Evolutionary conservation across 2,888 invertebrate species (phyloP).

Genomic region (Limulus polyphemus): DNA sequence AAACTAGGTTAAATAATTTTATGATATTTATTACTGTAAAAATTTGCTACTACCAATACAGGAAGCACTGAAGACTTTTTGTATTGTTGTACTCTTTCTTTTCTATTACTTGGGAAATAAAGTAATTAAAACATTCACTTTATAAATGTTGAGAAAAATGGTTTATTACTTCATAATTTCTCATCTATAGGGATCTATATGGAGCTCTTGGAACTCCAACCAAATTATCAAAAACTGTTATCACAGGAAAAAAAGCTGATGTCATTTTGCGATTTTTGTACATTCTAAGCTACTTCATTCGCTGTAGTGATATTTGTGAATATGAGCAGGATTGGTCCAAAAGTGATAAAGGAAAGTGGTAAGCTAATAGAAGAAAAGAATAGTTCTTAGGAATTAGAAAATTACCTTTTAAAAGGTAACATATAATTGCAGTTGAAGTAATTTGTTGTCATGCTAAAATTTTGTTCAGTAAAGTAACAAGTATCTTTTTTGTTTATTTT

Average conservation of each 20-base stretch:
- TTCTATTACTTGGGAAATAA: not conserved
- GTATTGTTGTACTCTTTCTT: not conserved
- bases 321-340: constrained; percentile 15
- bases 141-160: not conserved
- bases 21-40: no score
- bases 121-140: constrained; percentile 1
- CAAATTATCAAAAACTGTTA: constrained; percentile 59
- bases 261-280: constrained; percentile 59
- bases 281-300: constrained; percentile 73
- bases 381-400: no score
- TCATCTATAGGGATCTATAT: constrained; percentile 50
- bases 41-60: no score
- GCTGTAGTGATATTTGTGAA: constrained; percentile 57
- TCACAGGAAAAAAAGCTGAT: constrained; percentile 51
- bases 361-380: no score
- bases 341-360: no score
- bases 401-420: no score
- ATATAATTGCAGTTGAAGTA: no score
- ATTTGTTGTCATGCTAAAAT: no score
- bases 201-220: constrained; percentile 70
- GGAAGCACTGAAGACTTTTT: no score
- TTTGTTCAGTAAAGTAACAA: no score
- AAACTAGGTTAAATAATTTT: not conserved
- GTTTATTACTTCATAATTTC: constrained; percentile 5
- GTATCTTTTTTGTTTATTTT: no score